Evolutionary conservation across 2,888 invertebrate genomes (phyloP).

Genomic region (Tholera decimalis): DNA sequence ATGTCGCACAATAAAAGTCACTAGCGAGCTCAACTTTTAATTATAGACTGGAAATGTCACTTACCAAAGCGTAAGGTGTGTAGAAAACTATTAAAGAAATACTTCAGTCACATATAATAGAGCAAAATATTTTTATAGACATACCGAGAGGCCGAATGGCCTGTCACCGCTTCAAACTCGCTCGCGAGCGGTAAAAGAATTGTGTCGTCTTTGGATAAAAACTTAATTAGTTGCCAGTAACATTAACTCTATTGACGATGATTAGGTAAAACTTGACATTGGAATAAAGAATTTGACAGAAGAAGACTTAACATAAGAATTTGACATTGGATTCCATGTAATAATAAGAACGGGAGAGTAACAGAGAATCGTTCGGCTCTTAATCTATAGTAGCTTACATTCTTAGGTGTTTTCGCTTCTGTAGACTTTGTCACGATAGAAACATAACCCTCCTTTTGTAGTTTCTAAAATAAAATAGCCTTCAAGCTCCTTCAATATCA

Average conservation of each 20-base stretch:
- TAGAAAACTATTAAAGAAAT: conserved; percentile 54
- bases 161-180: conserved; percentile 34
- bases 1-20: conserved; percentile 14
- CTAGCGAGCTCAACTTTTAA: conserved; percentile 26
- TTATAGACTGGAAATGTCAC: conserved; percentile 42
- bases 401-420: background rate
- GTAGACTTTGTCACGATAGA: background rate
- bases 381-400: background rate
- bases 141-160: conserved; percentile 46
- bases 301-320: conserved; percentile 11
- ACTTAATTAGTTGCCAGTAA: conserved; percentile 31
- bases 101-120: conserved; percentile 32
- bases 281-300: conserved; percentile 7
- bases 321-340: background rate
- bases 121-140: conserved; percentile 54
- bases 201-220: conserved; percentile 7
- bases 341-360: background rate
- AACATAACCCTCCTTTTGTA: background rate
- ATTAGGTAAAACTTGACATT: conserved; percentile 18
- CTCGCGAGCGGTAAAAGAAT: conserved; percentile 21
- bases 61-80: conserved; percentile 43
- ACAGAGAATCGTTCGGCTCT: background rate
- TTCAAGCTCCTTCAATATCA: too few species aligned
- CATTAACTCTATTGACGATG: background rate
- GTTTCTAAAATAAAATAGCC: too few species aligned